phyloP scores from a whole-genome alignment of 1,140 invertebrate genomes.

The Ridgeia piscesae region DNA sequence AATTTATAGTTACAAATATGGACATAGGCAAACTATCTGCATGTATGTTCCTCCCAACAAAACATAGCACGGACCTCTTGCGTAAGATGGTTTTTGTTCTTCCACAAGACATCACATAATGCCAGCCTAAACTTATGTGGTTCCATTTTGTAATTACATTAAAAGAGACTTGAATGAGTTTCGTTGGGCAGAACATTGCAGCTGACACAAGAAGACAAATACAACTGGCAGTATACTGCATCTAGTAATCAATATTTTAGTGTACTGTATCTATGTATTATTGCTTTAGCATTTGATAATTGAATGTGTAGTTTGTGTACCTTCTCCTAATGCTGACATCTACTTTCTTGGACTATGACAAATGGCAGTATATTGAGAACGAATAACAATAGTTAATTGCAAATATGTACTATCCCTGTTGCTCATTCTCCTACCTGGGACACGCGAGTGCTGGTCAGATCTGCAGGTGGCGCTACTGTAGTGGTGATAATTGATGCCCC shows the following conservation, averaged over 20 bases:
- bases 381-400: no score
- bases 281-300: no score
- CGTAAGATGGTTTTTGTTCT: background rate
- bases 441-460: no score
- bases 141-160: background rate
- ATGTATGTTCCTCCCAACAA: background rate
- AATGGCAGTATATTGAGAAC: no score
- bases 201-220: background rate
- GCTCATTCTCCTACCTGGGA: no score
- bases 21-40: background rate
- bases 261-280: no score
- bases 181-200: background rate
- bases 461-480: no score
- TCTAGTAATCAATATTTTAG: no score
- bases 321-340: no score
- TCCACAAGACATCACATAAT: background rate
- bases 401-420: no score
- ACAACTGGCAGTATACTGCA: background rate
- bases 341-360: no score
- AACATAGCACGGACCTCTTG: background rate
- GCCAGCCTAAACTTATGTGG: background rate
- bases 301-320: no score
- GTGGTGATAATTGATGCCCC: background rate
- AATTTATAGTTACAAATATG: background rate
- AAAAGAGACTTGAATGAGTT: background rate